Conservation (phyloP, 2,888 invertebrate genomes). For the Cephus spinipes region DNA sequence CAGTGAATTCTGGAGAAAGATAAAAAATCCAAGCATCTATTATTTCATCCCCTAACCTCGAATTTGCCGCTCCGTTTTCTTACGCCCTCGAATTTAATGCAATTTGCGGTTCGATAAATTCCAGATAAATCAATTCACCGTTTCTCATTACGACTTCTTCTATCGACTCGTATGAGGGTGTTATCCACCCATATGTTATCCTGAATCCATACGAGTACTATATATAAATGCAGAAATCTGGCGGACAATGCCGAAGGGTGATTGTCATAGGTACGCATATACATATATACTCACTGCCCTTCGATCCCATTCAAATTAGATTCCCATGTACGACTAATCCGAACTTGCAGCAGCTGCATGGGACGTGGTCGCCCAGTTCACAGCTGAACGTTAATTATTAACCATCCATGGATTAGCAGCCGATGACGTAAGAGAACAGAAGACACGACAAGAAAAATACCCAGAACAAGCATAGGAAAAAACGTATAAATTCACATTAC, state of each 20-base stretch:
- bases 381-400: conserved; percentile 43
- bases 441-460: neutral
- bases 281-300: conserved; percentile 16
- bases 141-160: neutral
- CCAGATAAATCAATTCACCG: neutral
- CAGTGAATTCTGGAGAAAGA: neutral
- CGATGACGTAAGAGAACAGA: neutral
- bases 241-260: neutral
- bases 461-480: neutral
- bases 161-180: neutral
- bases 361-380: conserved; percentile 13
- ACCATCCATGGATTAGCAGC: conserved; percentile 32
- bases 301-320: conserved; percentile 45
- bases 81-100: neutral
- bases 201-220: neutral
- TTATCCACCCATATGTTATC: neutral
- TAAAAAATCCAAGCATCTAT: neutral
- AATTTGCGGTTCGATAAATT: neutral
- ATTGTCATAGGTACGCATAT: neutral
- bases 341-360: conserved; percentile 36
- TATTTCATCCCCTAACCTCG: neutral
- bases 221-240: neutral
- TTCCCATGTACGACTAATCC: conserved; percentile 43
- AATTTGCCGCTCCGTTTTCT: neutral
- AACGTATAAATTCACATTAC: neutral